phyloP scores from a whole-genome alignment of 2,888 invertebrate genomes.

The Coenonympha arcania region DNA sequence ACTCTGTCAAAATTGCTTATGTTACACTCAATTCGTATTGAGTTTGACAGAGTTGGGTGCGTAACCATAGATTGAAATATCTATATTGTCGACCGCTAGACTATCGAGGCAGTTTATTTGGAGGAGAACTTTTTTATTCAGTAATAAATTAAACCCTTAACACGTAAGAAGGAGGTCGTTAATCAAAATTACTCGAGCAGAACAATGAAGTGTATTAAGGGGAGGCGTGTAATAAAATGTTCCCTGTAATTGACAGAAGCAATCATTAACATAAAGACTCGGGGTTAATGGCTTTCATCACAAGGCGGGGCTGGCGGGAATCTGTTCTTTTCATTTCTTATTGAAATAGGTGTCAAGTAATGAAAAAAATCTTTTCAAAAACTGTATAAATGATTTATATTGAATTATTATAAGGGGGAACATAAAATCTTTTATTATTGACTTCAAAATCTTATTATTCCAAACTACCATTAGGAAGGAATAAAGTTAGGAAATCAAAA shows the following conservation, averaged over 20 bases:
- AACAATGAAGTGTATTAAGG: slow-evolving; percentile 10
- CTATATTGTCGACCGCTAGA: too few species aligned
- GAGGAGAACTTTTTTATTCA: too few species aligned
- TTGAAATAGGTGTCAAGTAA: background rate
- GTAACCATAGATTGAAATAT: too few species aligned
- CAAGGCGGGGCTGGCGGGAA: slow-evolving; percentile 17
- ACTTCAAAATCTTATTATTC: too few species aligned
- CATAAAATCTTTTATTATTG: too few species aligned
- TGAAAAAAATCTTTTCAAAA: background rate
- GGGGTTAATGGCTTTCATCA: slow-evolving; percentile 17
- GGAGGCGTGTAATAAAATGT: slow-evolving; percentile 18
- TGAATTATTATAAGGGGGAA: too few species aligned
- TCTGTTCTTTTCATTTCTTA: slow-evolving; percentile 3
- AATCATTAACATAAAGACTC: slow-evolving; percentile 20
- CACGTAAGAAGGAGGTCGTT: background rate
- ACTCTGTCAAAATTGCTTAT: too few species aligned
- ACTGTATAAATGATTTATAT: background rate
- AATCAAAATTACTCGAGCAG: slow-evolving; percentile 5
- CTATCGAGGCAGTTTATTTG: too few species aligned
- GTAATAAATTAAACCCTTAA: slow-evolving; percentile 1
- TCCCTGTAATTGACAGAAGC: slow-evolving; percentile 20
- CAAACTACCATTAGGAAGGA: too few species aligned
- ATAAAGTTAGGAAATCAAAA: background rate
- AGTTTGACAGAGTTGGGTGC: too few species aligned
- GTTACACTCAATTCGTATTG: too few species aligned